Percentiles rank a stretch among this genome's conserved stretches.
Conservation (phyloP, 1,140 invertebrate species). For the Calephelis nemesis region DNA sequence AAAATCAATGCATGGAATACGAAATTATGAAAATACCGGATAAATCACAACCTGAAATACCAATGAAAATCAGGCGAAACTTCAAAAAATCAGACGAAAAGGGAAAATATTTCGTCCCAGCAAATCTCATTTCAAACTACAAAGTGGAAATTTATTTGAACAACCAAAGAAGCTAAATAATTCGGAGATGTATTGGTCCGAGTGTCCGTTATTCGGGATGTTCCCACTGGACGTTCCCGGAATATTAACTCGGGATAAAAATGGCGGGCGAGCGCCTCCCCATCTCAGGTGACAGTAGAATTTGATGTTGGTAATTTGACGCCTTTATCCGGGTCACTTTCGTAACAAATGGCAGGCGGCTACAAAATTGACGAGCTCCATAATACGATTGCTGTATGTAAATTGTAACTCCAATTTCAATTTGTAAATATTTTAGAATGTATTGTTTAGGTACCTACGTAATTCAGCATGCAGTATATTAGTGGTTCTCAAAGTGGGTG, state of each 20-base stretch:
- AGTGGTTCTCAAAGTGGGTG: no score
- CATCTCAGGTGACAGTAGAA: conserved; percentile 61
- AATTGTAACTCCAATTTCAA: conserved; percentile 9
- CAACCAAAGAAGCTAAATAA: conserved; percentile 5
- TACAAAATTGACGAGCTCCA: conserved; percentile 34
- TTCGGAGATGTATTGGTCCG: conserved; percentile 20
- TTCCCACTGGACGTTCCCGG: conserved; percentile 51
- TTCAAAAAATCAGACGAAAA: background rate
- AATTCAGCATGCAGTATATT: no score
- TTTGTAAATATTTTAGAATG: background rate
- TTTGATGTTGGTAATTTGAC: conserved; percentile 67
- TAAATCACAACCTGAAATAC: no score
- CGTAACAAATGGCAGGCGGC: conserved; percentile 43
- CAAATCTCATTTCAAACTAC: conserved; percentile 7
- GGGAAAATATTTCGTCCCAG: background rate
- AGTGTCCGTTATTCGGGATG: conserved; percentile 47
- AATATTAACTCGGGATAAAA: conserved; percentile 70
- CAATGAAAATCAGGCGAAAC: no score
- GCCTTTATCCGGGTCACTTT: conserved; percentile 60
- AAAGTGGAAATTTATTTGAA: no score
- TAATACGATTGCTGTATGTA: conserved; percentile 15
- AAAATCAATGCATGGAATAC: no score
- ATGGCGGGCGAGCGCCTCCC: conserved; percentile 42
- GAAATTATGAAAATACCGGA: no score
- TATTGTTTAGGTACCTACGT: no score